Evolutionary conservation across 2,888 invertebrate species (phyloP).

Genomic region (Mystacides longicornis): DNA sequence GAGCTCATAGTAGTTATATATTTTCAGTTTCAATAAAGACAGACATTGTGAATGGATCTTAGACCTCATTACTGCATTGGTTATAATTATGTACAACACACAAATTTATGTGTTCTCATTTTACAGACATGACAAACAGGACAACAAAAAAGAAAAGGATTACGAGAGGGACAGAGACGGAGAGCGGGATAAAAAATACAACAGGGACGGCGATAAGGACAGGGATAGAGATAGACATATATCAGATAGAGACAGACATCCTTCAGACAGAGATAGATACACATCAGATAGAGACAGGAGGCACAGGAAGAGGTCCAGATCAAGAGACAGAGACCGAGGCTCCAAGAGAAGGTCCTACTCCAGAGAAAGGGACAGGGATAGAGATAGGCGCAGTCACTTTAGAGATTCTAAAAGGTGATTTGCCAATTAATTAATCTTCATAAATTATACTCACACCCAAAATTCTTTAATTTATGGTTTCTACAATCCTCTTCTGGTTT

Average conservation of each 20-base stretch:
- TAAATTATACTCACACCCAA: too few species aligned
- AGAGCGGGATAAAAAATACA: slow-evolving; percentile 27
- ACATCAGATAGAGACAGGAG: too few species aligned
- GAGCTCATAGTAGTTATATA: too few species aligned
- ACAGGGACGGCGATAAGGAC: slow-evolving; percentile 33
- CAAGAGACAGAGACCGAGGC: slow-evolving; percentile 29
- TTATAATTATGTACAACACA: neutral
- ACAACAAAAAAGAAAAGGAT: slow-evolving; percentile 6
- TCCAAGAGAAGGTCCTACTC: slow-evolving; percentile 19
- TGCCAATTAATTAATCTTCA: too few species aligned
- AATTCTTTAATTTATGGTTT: too few species aligned
- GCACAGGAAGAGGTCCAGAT: slow-evolving; percentile 25
- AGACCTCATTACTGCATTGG: neutral
- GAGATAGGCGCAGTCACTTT: slow-evolving; percentile 11
- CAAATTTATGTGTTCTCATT: neutral
- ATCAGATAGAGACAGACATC: too few species aligned
- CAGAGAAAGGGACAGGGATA: slow-evolving; percentile 15
- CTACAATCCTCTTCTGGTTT: too few species aligned
- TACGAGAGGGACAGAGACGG: slow-evolving; percentile 24
- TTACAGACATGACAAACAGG: neutral
- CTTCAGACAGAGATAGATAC: slow-evolving; percentile 28
- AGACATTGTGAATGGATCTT: too few species aligned
- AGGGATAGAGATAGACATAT: slow-evolving; percentile 20
- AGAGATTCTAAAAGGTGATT: slow-evolving; percentile 12
- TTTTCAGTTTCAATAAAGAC: too few species aligned